Percentiles rank a stretch among this genome's conserved stretches.
phyloP scores from a whole-genome alignment of 2,797 vertebrate species.

The Notolabrus celidotus region DNA sequence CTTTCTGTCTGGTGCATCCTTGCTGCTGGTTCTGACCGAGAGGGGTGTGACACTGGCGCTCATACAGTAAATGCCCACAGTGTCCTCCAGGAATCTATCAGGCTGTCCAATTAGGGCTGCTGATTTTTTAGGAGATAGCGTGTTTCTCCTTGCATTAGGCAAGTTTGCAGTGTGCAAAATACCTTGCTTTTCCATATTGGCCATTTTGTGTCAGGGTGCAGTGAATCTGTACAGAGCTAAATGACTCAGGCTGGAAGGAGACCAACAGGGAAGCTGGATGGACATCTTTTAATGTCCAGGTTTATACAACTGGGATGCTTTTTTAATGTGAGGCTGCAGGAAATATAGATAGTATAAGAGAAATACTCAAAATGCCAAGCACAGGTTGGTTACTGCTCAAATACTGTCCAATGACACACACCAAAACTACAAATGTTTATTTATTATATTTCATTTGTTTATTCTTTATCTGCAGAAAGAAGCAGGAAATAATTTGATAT shows the following conservation, averaged over 20 bases:
- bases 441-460: too few species aligned
- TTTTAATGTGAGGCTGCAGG: neutral
- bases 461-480: too few species aligned
- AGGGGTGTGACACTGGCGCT: conserved; percentile 52
- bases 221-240: neutral
- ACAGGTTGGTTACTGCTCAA: too few species aligned
- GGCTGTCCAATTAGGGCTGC: conserved; percentile 7
- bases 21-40: conserved; percentile 20
- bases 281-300: neutral
- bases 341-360: neutral
- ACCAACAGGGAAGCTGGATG: neutral
- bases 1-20: conserved; percentile 55
- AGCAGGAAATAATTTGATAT: too few species aligned
- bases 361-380: neutral
- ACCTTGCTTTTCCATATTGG: neutral
- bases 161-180: neutral
- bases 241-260: neutral
- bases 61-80: conserved; percentile 21
- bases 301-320: neutral
- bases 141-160: neutral
- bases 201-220: neutral
- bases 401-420: too few species aligned
- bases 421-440: too few species aligned
- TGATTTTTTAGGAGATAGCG: neutral
- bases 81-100: neutral